Conservation (phyloP, 2,113 vertebrate genomes). For the Rhynchomys soricoides region DNA sequence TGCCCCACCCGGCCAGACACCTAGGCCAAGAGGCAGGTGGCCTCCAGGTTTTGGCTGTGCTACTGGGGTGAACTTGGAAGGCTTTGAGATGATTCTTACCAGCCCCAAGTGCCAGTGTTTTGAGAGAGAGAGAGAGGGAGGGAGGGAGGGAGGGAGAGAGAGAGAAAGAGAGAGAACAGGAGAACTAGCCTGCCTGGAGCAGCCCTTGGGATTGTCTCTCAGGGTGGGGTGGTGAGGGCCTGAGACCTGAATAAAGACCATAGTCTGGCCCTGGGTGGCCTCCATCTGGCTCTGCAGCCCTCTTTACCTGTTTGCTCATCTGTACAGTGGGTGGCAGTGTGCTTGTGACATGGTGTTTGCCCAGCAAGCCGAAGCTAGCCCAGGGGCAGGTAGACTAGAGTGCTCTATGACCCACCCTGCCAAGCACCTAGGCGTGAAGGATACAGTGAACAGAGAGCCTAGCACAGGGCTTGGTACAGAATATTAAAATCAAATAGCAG, state of each 20-base stretch:
- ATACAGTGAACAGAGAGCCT: not conserved
- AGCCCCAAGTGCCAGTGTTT: not conserved
- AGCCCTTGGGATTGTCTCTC: not conserved
- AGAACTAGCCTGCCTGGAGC: not conserved
- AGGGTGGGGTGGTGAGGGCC: not conserved
- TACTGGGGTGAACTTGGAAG: not conserved
- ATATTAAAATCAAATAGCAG: not conserved
- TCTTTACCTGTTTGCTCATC: not conserved
- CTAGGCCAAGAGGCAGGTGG: constrained; percentile 4
- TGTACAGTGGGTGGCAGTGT: not conserved
- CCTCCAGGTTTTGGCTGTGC: constrained; percentile 26
- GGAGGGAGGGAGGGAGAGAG: too few species aligned
- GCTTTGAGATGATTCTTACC: not conserved
- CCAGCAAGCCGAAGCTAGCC: too few species aligned
- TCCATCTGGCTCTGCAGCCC: not conserved
- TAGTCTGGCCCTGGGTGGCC: not conserved
- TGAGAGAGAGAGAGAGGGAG: too few species aligned
- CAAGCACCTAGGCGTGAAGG: too few species aligned
- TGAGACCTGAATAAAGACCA: not conserved
- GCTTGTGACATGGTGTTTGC: too few species aligned
- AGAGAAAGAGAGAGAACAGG: not conserved
- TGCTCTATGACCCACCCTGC: too few species aligned
- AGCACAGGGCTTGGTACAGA: not conserved
- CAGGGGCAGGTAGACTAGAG: too few species aligned
- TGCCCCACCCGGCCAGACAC: not conserved